These are phyloP conservation scores for Vombatus ursinus DNA, from an alignment of 2,113 vertebrate species.

Conservation along the genomic window DNA sequence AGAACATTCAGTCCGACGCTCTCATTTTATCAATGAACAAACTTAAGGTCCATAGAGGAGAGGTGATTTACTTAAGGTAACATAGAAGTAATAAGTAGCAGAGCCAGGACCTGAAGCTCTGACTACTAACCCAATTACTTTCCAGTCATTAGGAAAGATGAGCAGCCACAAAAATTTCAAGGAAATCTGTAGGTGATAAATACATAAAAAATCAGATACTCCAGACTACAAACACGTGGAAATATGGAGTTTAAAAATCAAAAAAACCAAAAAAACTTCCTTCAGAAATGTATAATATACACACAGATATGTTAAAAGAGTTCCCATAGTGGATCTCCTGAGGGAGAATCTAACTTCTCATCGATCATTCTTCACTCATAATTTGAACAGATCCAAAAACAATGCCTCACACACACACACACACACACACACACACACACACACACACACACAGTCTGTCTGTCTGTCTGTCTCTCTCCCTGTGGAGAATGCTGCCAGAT, in stretches of 20 bases:
- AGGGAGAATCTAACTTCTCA: not conserved
- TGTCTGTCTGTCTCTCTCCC: no score
- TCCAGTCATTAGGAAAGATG: not conserved
- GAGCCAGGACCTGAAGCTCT: not conserved
- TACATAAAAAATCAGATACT: not conserved
- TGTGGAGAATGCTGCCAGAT: not conserved
- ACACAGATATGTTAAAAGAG: not conserved
- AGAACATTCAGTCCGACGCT: not conserved
- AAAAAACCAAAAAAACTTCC: not conserved
- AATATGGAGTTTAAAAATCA: not conserved
- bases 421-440: not conserved
- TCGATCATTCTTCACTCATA: not conserved
- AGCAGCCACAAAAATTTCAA: not conserved
- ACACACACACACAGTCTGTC: not conserved
- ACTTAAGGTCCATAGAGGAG: not conserved
- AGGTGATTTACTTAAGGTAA: not conserved
- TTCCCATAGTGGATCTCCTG: not conserved
- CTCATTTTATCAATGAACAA: not conserved
- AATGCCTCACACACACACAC: not conserved
- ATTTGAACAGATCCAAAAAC: not conserved
- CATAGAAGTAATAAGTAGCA: not conserved
- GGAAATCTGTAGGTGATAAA: not conserved
- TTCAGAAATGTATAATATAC: not conserved
- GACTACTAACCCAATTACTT: not conserved
- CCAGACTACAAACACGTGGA: not conserved